Conservation (phyloP, 2,113 vertebrate genomes). For the Oreochromis tanganicae region DNA sequence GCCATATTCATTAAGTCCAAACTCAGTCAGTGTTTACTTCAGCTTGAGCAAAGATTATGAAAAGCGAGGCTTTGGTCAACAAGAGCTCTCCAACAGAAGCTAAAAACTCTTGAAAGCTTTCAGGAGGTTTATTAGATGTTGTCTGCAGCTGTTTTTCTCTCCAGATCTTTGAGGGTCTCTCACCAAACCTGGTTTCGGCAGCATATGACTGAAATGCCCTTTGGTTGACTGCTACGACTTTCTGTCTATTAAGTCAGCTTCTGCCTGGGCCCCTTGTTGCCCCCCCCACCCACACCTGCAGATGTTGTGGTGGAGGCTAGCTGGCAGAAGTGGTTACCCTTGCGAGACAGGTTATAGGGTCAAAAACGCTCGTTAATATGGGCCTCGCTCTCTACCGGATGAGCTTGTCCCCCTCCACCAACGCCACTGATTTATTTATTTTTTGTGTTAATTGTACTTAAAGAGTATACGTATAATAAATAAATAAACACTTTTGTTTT, state of each 20-base stretch:
- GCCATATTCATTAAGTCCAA: background rate
- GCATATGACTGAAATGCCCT: background rate
- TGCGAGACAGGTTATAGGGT: background rate
- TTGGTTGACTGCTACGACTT: background rate
- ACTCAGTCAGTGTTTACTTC: background rate
- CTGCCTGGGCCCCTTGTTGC: background rate
- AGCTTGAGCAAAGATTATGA: background rate
- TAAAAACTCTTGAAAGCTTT: background rate
- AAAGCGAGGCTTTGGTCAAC: background rate
- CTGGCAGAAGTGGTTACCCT: background rate
- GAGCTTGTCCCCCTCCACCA: background rate
- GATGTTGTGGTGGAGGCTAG: background rate
- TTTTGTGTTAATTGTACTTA: background rate
- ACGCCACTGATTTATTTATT: background rate
- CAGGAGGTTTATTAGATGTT: background rate
- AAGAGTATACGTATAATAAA: background rate
- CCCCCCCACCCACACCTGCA: background rate
- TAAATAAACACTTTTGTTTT: background rate
- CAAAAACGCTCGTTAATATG: background rate
- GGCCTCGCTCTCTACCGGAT: background rate
- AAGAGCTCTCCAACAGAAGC: background rate
- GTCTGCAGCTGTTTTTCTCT: background rate
- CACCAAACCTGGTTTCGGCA: background rate
- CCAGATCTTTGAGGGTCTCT: background rate
- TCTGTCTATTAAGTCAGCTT: background rate